A percentile compares a stretch with the other conserved stretches of the same genome.
phyloP scores from a whole-genome alignment of 1,140 invertebrate species.

The Nephila pilipes region DNA sequence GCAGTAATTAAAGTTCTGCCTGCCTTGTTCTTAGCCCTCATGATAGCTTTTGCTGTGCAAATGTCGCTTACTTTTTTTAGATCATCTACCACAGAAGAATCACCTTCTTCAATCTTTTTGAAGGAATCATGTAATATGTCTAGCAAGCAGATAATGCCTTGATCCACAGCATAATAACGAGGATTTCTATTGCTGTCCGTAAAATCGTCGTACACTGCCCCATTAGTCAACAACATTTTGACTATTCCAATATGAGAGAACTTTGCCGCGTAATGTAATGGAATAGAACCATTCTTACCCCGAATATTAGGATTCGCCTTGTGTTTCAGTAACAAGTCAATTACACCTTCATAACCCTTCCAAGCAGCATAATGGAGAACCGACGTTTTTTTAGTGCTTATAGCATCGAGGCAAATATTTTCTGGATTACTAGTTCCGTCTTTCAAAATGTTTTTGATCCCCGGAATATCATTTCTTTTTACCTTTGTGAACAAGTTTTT shows the following conservation, averaged over 20 bases:
- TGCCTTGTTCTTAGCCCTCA: not conserved
- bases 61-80: not conserved
- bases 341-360: not conserved
- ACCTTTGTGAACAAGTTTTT: slow-evolving; percentile 34
- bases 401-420: not conserved
- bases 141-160: not conserved
- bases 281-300: slow-evolving; percentile 30
- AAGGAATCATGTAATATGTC: not conserved
- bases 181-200: not conserved
- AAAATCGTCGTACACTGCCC: not conserved
- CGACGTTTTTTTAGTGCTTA: not conserved
- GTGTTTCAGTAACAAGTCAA: slow-evolving; percentile 1
- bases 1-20: not conserved
- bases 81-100: not conserved
- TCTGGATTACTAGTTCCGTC: not conserved
- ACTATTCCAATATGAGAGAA: not conserved
- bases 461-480: not conserved
- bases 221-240: not conserved
- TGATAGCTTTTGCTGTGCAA: not conserved
- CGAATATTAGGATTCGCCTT: not conserved
- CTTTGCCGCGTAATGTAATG: slow-evolving; percentile 76
- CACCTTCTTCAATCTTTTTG: not conserved
- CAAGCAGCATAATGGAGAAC: not conserved
- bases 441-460: not conserved
- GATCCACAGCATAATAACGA: not conserved